Evolutionary conservation across 2,888 invertebrate genomes (phyloP), one percentile per base, ranked within the genome.

Genomic region (Acleris holmiana): DNA sequence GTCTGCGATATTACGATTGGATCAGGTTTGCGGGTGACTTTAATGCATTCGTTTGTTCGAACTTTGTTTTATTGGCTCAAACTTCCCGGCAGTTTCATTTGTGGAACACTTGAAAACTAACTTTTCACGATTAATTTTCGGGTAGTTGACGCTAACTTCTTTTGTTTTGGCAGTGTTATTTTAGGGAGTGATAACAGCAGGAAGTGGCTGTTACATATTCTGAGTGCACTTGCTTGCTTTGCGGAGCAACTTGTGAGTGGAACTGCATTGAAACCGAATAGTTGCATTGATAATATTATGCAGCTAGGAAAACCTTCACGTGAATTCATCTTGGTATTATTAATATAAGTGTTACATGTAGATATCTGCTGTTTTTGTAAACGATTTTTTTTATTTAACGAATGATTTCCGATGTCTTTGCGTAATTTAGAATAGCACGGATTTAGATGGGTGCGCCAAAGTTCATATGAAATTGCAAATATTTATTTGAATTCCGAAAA

Each of bases 1-100:
- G 91, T 91, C 88, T 90, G 88, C 84, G 88, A 89, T 91, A 90
- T 91, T 90, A 91, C 89, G 89, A 91, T 89, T 89, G 89, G 89
- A 91, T 91, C 90, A 89, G 86, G 86, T 89, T 90, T 83, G 85
- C 82, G 84, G 83, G 85, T 64, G 88, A 86, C 85, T 91, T 90
- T 89, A 91, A 91, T 91, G 89, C 91, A 91, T 91, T 91, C 90
- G 88, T 91, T 91, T 90, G 91, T 89, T 89, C 79, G 74, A 91
- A 91, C 87, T 91, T 90, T 87, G 89, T 85, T 90, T 87, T 89
- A 89, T 88, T 86, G 85, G 83, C 84, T 81, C 82, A 83, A 88
- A 89, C 83, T 91, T 86, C 79, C 79, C 75, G 84, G 85, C 86
- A 88, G 84, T 82, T 83, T 83, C 77, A 82, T 87, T 85, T 81